Conservation (phyloP, 2,113 vertebrate genomes). For the Catagonus wagneri region DNA sequence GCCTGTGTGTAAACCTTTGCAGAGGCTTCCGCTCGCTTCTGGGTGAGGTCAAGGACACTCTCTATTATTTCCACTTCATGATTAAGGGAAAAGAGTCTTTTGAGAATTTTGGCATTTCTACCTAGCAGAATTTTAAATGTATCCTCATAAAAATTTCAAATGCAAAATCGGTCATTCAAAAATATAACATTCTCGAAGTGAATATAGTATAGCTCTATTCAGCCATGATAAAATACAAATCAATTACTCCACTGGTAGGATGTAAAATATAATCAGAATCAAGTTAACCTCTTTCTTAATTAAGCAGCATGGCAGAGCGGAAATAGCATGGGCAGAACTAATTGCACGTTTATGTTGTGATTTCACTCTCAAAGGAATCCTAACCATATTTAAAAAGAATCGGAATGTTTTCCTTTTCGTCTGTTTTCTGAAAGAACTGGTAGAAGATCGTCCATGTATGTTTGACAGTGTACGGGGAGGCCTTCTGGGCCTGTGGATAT, state of each 20-base stretch:
- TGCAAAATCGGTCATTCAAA: constrained; percentile 8
- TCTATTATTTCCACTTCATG: neutral
- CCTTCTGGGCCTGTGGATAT: neutral
- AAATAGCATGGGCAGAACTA: neutral
- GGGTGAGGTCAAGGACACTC: neutral
- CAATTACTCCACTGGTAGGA: neutral
- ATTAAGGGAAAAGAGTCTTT: neutral
- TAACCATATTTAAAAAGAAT: neutral
- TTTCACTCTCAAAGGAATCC: constrained; percentile 13
- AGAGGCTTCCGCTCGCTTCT: neutral
- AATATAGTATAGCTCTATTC: neutral
- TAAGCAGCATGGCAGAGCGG: neutral
- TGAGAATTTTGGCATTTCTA: constrained; percentile 3
- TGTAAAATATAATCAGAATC: neutral
- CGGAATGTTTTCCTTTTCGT: neutral
- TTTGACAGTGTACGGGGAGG: neutral
- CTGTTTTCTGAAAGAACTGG: neutral
- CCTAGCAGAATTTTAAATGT: constrained; percentile 27
- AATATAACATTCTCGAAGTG: neutral
- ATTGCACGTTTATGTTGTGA: neutral
- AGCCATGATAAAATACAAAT: constrained; percentile 6
- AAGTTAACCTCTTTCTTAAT: neutral
- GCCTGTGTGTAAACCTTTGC: neutral
- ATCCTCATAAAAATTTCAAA: constrained; percentile 25
- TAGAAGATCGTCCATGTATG: neutral